A percentile compares a stretch with the other conserved stretches of the same genome.
Evolutionary conservation across 2,113 vertebrate species (phyloP).

Genomic region (Capricornis sumatraensis): DNA sequence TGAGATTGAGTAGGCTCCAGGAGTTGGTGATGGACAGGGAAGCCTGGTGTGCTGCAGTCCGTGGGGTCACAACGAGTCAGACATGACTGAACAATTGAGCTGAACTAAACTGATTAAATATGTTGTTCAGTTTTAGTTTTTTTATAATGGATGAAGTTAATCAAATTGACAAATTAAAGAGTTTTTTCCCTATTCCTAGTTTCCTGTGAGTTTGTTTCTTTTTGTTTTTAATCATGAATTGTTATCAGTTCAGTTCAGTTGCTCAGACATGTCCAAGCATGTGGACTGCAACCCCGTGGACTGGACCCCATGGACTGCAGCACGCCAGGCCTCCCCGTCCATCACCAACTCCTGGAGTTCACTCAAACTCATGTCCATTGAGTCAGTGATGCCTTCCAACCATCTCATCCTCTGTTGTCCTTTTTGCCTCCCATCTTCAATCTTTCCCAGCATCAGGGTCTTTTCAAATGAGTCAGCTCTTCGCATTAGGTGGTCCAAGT

Average conservation of each 20-base stretch:
- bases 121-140: not conserved
- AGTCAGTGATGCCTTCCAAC: not conserved
- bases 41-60: not conserved
- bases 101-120: not conserved
- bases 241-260: not conserved
- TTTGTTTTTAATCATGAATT: not conserved
- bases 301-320: not conserved
- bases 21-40: not conserved
- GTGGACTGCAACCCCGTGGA: not conserved
- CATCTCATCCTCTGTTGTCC: not conserved
- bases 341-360: not conserved
- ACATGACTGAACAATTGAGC: not conserved
- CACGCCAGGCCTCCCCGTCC: not conserved
- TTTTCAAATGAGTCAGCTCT: not conserved
- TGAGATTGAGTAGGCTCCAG: not conserved
- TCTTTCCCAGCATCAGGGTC: not conserved
- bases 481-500: not conserved
- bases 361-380: not conserved
- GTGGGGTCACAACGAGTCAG: accelerated
- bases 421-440: not conserved
- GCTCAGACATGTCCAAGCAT: accelerated
- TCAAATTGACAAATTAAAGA: not conserved
- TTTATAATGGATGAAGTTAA: not conserved
- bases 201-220: not conserved
- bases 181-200: not conserved